Conservation (phyloP, 2,888 invertebrate species). For the Ligdia adustata region DNA sequence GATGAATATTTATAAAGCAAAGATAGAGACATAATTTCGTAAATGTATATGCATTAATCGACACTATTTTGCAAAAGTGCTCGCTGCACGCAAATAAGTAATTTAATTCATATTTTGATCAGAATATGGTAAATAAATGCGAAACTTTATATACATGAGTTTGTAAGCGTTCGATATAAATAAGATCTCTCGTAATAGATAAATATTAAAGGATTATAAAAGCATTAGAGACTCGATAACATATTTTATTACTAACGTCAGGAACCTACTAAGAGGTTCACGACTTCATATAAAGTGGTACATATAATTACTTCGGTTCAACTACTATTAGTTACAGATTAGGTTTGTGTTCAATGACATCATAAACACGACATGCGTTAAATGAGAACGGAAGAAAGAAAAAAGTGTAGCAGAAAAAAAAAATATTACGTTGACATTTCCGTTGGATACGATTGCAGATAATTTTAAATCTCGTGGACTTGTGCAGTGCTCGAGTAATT, state of each 20-base stretch:
- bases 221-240: constrained; percentile 16
- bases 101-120: constrained; percentile 39
- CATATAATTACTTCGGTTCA: constrained; percentile 21
- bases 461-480: constrained; percentile 62
- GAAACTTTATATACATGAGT: not conserved
- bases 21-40: constrained; percentile 67
- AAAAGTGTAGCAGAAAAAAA: constrained; percentile 62
- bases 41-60: constrained; percentile 64
- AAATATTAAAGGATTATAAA: constrained; percentile 19
- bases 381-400: constrained; percentile 67
- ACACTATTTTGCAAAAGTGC: constrained; percentile 39
- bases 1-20: constrained; percentile 68
- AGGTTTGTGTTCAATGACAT: constrained; percentile 52
- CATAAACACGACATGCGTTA: constrained; percentile 52
- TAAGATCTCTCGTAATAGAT: constrained; percentile 1
- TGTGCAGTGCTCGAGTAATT: constrained; percentile 58
- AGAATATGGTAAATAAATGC: constrained; percentile 13
- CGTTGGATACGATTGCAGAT: constrained; percentile 60
- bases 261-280: constrained; percentile 28
- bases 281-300: constrained; percentile 28
- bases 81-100: constrained; percentile 34
- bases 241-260: constrained; percentile 28
- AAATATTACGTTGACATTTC: constrained; percentile 71
- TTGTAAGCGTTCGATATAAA: not conserved
- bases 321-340: constrained; percentile 43